A percentile compares a stretch with the other conserved stretches of the same genome.
Conservation (phyloP, 2,888 invertebrate genomes). For the Ophioninae sp. region DNA sequence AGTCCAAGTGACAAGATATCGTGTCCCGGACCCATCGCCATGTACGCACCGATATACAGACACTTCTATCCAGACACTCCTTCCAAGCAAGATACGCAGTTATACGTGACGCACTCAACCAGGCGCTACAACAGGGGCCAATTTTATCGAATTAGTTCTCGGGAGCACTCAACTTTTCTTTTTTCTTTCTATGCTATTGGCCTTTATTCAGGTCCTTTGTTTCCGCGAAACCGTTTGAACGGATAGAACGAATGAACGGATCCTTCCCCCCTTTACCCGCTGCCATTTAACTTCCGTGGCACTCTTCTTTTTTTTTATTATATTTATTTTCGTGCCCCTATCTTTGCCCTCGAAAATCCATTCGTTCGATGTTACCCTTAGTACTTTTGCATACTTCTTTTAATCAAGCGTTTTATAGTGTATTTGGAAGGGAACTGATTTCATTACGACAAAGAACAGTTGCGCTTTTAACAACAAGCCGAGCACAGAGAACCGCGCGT, state of each 20-base stretch:
- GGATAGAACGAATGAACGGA: conserved; percentile 42
- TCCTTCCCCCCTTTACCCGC: conserved; percentile 4
- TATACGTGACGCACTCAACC: conserved; percentile 3
- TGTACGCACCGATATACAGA: conserved; percentile 20
- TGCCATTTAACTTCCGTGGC: not conserved
- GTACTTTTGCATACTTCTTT: conserved; percentile 24
- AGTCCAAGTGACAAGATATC: conserved; percentile 10
- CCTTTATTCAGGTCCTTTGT: conserved; percentile 37
- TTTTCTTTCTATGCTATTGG: not conserved
- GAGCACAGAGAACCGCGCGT: conserved; percentile 9
- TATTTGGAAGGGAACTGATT: conserved; percentile 44
- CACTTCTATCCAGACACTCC: conserved; percentile 35
- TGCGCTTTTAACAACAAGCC: conserved; percentile 34
- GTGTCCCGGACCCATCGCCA: conserved; percentile 31
- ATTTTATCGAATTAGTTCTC: conserved; percentile 69
- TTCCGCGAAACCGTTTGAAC: conserved; percentile 55
- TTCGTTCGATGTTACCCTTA: conserved; percentile 17
- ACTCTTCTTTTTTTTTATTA: not conserved
- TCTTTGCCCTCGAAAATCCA: conserved; percentile 26
- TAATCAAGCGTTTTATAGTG: conserved; percentile 36
- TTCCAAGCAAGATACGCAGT: conserved; percentile 13
- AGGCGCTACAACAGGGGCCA: conserved; percentile 46
- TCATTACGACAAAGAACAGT: conserved; percentile 32
- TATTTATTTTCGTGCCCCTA: conserved; percentile 36
- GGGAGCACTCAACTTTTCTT: conserved; percentile 50